Evolutionary conservation across 2,797 vertebrate species (phyloP).

Genomic region (Peromyscus aztecus): DNA sequence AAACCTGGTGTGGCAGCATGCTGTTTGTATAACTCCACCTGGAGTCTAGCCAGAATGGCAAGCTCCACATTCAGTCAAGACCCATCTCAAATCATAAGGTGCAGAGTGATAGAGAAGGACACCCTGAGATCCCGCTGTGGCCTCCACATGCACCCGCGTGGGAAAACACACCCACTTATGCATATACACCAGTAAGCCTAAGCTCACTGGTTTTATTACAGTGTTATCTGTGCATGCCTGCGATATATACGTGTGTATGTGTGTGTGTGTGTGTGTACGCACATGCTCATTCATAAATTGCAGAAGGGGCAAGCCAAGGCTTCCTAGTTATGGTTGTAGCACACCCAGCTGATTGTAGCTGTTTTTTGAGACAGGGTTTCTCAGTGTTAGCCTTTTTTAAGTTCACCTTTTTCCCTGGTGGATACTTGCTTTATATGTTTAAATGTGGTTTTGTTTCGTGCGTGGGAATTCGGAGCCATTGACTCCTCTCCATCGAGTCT

Average conservation of each 20-base stretch:
- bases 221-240: not conserved
- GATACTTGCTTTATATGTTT: not conserved
- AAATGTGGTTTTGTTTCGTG: not conserved
- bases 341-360: too few relatives aligned
- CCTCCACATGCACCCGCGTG: not conserved
- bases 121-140: not conserved
- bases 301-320: not conserved
- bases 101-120: not conserved
- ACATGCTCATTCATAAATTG: not conserved
- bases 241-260: not conserved
- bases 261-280: not conserved
- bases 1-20: not conserved
- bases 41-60: not conserved
- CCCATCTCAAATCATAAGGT: not conserved
- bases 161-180: not conserved
- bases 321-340: not conserved
- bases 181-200: not conserved
- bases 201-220: not conserved
- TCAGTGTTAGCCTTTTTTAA: not conserved
- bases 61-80: not conserved
- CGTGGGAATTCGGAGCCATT: not conserved
- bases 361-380: not conserved
- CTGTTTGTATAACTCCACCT: not conserved
- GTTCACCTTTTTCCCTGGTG: conserved; percentile 10
- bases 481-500: not conserved